Base-by-base conservation (phyloP, 2,113 vertebrate species). In the Vanacampus margaritifer region DNA sequence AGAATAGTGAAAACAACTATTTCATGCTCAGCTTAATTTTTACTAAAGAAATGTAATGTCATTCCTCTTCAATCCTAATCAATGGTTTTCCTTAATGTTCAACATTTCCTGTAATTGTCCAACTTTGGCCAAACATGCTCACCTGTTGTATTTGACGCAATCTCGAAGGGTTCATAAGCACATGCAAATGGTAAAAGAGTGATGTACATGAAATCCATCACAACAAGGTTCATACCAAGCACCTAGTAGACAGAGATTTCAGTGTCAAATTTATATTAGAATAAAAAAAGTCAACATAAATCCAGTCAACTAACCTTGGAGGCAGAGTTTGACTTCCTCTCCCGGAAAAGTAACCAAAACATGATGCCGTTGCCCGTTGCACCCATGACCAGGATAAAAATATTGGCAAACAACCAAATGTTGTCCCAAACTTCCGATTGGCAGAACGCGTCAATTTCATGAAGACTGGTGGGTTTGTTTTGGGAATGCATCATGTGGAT, bases 171-270 rank as follows among this genome's bases (percentile, higher is more conserved):
- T 0, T 45, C 1, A 21, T 14, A 13, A 41, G 36, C 6, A 3
- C 72, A 1, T 13, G 1, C 5, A 11, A 79, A 1, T 12, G 85
- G 75, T 8, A 79, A 5, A 7, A 64, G 1, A 24, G 21, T 32
- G 17, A 84, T 17, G 60, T 51, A 83, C 35, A 80, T 0, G 0
- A 86, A 32, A 61, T 82, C 66, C 81, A 88, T 75, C 3, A 53
- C 35, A 4, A 71, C 64, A 23, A 82, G 51, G 64, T 84, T 89
- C 72, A 86, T 0, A 13, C 77, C 82, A 6, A 82, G 45, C 39
- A 85, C 70, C 79, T 89, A 65, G 7, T 58, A 74, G 10, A 71
- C 6, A 71, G 12, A 16, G 41, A 26, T 26, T 28, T 45, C 5
- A n/a, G 21, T 39, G 36, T 36, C 5, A 62, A 10, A 16, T 23